These are phyloP conservation scores for Phyllostomus hastatus DNA, from an alignment of 2,113 vertebrate genomes.

Conservation along the genomic window DNA sequence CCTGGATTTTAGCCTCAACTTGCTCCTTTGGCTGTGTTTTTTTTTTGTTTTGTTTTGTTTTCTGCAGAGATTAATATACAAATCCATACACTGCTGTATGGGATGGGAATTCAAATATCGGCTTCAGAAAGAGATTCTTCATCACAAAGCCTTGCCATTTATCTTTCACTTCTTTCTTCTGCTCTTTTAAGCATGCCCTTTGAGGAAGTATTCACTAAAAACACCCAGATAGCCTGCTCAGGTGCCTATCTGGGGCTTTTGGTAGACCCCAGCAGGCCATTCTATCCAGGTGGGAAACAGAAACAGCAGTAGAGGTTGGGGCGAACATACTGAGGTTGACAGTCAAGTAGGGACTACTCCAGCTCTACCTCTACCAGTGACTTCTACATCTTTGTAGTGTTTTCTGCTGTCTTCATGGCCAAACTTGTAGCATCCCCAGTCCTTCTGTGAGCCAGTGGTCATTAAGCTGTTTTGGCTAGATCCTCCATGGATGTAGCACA, in stretches of 20 bases:
- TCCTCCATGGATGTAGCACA: background rate
- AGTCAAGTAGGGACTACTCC: background rate
- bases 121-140: background rate
- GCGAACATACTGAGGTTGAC: background rate
- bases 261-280: background rate
- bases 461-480: slow-evolving; percentile 24
- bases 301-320: background rate
- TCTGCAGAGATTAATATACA: background rate
- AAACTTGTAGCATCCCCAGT: background rate
- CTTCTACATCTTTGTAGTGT: background rate
- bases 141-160: background rate
- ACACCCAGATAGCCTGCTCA: background rate
- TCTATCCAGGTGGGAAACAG: background rate
- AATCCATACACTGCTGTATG: background rate
- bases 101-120: background rate
- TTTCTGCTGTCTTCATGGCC: background rate
- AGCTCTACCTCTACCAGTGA: background rate
- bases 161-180: background rate
- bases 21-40: background rate
- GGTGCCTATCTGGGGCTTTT: background rate
- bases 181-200: background rate
- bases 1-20: background rate
- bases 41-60: background rate
- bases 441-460: background rate
- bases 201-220: background rate